Base-by-base conservation (phyloP, 2,888 invertebrate genomes). In the Peribatodes rhomboidaria region DNA sequence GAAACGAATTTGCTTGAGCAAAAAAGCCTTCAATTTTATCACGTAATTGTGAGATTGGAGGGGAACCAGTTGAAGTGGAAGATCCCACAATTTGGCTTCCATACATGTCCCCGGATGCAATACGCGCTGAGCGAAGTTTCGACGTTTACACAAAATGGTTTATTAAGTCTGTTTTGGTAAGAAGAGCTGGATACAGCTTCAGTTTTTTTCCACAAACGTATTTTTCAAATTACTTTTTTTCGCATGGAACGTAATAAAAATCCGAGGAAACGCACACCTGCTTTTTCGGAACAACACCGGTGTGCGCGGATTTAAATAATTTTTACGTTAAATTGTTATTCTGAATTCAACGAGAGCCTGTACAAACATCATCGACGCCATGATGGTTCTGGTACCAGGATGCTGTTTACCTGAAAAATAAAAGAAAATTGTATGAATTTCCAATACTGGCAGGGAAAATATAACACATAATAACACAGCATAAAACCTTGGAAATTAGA, bases 21-120 rank as follows among this genome's bases (percentile, higher is more conserved):
- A 85, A 84, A 84, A 81, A 69, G 75, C 77, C 78, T 78, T 82
- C 81, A 87, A 86, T 87, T 86, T 84, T 84, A 83, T 87, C 82
- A 84, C 82, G 83, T 85, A 80, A 86, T 85, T 85, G 79, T 78
- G 75, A 77, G 73, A 84, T 81, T 80, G 75, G 73, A 67, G 67
- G 70, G 69, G 68, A 71, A 69, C 56, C 63, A 52, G 66, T 63
- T 53, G 69, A 60, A 66, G 53, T 61, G 62, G 65, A 75, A 72
- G 65, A 72, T 69, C 60, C 50, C 60, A 67, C 68, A 71, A 75
- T 76, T 69, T 61, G 50, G 50, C 11, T 11, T 46, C 64, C 22
- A 56, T 53, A 56, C 65, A 65, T 67, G 61, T 66, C 2, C 35
- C n/a, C 35, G 20, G 20, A 67, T 71, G 70, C 60, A 57, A 52